Base-by-base conservation (phyloP, 2,888 invertebrate genomes). In the Melangyna quadrimaculata region DNA sequence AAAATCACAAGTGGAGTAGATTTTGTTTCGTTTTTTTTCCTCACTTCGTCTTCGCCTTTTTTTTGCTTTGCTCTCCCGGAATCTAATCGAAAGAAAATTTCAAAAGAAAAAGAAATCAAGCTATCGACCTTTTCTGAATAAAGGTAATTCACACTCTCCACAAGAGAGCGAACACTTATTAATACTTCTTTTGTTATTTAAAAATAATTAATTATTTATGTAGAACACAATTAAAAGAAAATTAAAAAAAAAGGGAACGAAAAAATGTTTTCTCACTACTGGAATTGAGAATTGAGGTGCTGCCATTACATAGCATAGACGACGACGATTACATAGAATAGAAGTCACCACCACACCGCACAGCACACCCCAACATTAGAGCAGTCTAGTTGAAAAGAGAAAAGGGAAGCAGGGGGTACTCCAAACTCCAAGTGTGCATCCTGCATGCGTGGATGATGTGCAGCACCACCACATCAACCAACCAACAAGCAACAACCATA, bases 391-490 rank as follows among this genome's bases (percentile, higher is more conserved):
- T 3, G 3, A 27, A 6, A 51, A 51, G 3, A 27, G 19, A 22
- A 17, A 24, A 19, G n/a, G 12, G 22, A 22, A 59, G 17, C 8
- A 59, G 59, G 59, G 27, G 53, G 79, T 79, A 75, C 80, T 75
- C 69, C 69, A 81, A 71, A 75, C 75, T 75, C 69, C 69, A 81
- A 65, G 72, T 69, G 86, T 86, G 86, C 81, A 81, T 81, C 86
- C 81, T 86, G 86, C 73, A 86, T 86, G 81, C 86, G 86, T 86
- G 86, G 86, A 86, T 86, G 86, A 86, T 86, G 86, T 86, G 81
- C 67, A 67, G 81, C 67, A 51, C 51, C 67, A 67, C 35, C 81
- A 81, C 69, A 73, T 63, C 73, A 72, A 57, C 43, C 57, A 81
- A 19, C 70, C 29, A 81, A 53, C 71, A 71, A 80, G 48, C 69